Conservation (phyloP, 1,140 invertebrate species). For the Drosophila ambigua region DNA sequence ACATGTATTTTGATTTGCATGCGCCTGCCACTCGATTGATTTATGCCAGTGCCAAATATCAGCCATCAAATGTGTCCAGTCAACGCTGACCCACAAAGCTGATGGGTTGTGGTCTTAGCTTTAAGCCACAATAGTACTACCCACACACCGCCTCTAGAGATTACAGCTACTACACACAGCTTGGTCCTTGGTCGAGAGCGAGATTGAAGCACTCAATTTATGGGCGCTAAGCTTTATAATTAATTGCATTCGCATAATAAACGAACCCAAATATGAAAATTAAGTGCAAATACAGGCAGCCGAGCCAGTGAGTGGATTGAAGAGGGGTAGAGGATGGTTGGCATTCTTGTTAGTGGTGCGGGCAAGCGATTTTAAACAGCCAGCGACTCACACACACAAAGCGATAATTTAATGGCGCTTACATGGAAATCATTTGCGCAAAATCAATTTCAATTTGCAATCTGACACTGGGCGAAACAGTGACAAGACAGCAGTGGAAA, state of each 20-base stretch:
- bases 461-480: conserved; percentile 3
- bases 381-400: neutral
- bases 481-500: conserved; percentile 28
- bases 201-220: conserved; percentile 63
- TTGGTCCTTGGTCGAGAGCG: conserved; percentile 15
- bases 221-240: conserved; percentile 69
- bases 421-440: conserved; percentile 70
- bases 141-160: neutral
- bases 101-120: conserved; percentile 22
- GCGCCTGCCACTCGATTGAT: conserved; percentile 42
- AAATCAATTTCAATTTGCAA: conserved; percentile 74
- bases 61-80: conserved; percentile 39
- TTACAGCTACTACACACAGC: neutral
- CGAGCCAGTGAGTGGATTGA: conserved; percentile 11
- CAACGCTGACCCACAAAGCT: conserved; percentile 42
- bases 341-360: conserved; percentile 12
- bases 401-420: conserved; percentile 53
- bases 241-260: conserved; percentile 80
- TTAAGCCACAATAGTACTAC: neutral
- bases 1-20: conserved; percentile 38
- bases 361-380: conserved; percentile 21
- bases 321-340: neutral
- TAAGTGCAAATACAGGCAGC: conserved; percentile 62
- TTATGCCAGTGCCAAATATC: conserved; percentile 49
- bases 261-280: conserved; percentile 81